phyloP scores from a whole-genome alignment of 1,140 invertebrate genomes.

The Coelopa frigida region DNA sequence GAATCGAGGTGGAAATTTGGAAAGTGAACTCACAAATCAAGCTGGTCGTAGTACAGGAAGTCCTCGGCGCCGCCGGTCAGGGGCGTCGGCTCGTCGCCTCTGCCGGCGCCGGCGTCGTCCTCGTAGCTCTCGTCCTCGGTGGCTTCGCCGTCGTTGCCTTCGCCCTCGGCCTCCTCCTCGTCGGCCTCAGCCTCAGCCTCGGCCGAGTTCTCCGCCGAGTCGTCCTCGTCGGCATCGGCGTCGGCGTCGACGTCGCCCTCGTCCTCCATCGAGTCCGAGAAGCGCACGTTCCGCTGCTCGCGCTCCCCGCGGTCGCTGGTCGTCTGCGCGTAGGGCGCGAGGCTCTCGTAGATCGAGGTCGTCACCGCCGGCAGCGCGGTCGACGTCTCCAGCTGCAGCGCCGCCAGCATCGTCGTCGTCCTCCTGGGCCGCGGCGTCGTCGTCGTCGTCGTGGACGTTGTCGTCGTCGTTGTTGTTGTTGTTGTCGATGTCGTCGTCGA shows the following conservation, averaged over 20 bases:
- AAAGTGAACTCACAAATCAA: slow-evolving; percentile 37
- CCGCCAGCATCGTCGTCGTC: not conserved
- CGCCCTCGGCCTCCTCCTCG: slow-evolving; percentile 1
- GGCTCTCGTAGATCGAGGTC: slow-evolving; percentile 13
- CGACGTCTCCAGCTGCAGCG: slow-evolving; percentile 14
- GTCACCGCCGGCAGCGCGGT: slow-evolving; percentile 32
- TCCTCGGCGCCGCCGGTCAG: slow-evolving; percentile 24
- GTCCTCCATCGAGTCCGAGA: slow-evolving; percentile 18
- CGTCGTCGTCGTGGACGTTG: slow-evolving; percentile 18
- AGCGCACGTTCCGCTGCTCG: slow-evolving; percentile 24
- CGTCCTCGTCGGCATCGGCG: slow-evolving; percentile 13
- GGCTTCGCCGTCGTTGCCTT: not conserved
- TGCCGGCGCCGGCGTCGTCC: slow-evolving; percentile 2
- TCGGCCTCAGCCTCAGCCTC: slow-evolving; percentile 8
- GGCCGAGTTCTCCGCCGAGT: slow-evolving; percentile 8
- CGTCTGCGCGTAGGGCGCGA: slow-evolving; percentile 23
- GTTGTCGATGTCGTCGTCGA: not conserved
- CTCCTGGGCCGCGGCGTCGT: slow-evolving; percentile 16
- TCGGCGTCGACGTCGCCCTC: slow-evolving; percentile 12
- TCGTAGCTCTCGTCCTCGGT: slow-evolving; percentile 14
- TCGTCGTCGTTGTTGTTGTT: slow-evolving; percentile 9
- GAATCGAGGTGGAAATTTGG: too few relatives aligned
- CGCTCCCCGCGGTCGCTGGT: slow-evolving; percentile 40
- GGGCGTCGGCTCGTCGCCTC: slow-evolving; percentile 19
- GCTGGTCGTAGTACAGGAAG: slow-evolving; percentile 34